A percentile compares a stretch with the other conserved stretches of the same genome.
phyloP scores from a whole-genome alignment of 2,888 invertebrate species.

The Thelaira solivaga region DNA sequence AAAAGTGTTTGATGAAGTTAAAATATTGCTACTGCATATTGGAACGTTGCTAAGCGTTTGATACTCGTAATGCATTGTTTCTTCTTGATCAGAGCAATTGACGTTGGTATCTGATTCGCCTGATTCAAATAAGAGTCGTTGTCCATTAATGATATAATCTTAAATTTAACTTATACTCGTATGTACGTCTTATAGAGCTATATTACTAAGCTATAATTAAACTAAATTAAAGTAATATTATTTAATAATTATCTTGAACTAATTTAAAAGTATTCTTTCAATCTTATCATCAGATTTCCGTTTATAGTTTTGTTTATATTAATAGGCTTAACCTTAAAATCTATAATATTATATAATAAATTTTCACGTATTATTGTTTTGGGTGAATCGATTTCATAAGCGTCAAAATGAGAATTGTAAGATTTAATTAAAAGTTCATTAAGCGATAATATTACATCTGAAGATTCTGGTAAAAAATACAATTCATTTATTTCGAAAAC shows the following conservation, averaged over 20 bases:
- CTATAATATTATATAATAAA: conserved; percentile 1
- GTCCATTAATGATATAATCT: neutral
- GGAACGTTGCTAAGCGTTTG: neutral
- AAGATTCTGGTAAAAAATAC: neutral
- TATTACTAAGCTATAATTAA: too few relatives aligned
- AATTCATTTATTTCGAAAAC: neutral
- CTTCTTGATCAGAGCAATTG: neutral
- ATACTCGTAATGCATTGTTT: neutral
- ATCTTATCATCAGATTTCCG: conserved; percentile 3
- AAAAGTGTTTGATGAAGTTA: neutral
- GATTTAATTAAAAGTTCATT: neutral
- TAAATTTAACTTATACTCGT: too few relatives aligned
- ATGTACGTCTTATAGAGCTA: neutral
- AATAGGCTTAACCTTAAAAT: neutral
- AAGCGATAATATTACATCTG: neutral
- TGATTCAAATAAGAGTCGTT: neutral
- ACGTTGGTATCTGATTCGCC: neutral
- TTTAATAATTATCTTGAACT: neutral
- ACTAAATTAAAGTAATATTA: neutral
- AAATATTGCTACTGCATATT: neutral
- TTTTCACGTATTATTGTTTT: neutral
- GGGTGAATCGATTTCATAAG: conserved; percentile 9
- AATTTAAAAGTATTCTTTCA: neutral
- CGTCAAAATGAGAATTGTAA: neutral
- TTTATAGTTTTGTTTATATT: conserved; percentile 1